Evolutionary conservation across 2,888 invertebrate species (phyloP), one percentile per base, ranked within the genome.

Genomic region (Hirtodrosophila histrioides): DNA sequence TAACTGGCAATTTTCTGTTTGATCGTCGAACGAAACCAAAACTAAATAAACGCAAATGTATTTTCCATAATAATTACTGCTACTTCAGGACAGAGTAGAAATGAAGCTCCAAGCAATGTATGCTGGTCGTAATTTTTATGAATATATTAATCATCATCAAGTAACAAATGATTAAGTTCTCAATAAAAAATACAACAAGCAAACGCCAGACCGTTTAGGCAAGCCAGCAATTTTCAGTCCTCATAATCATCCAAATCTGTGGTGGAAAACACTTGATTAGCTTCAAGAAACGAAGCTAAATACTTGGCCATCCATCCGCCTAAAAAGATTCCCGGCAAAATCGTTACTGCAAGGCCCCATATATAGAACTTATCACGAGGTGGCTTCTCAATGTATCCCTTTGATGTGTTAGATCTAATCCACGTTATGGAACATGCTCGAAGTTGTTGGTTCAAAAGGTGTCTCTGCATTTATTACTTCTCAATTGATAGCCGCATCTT

Each of bases 301-400:
- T 27, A 11, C 10, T 75, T 75, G 2, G 45, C 75, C 23, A 64
- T 5, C 2, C 11, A 10, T 5, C 45, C 39, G n/a, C 72, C 56
- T n/a, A 60, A 0, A 8, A 40, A 9, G 6, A 73, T 24, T 0
- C 72, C 64, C 0, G 75, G 64, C 3, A 74, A 0, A 6, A 74
- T 39, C 0, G 53, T 71, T 1, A 51, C 3, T 12, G 48, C 44
- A 23, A 72, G 1, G 0, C 39, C 33, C 35, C 35, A 45, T 4
- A 46, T 6, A 46, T 3, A 23, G 37, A 36, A 33, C 12, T 43
- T 58, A 0, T 10, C 11, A 10, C 64, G 40, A 1, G 0, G n/a
- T 12, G 72, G 71, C 10, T 11, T n/a, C 4, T 60, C 36, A 4
- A 31, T 31, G 0, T 46, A 9, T 6, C 36, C 44, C 4, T 8